These are phyloP conservation scores for Bicyclus anynana DNA, from an alignment of 1,140 invertebrate species.

Conservation along the genomic window DNA sequence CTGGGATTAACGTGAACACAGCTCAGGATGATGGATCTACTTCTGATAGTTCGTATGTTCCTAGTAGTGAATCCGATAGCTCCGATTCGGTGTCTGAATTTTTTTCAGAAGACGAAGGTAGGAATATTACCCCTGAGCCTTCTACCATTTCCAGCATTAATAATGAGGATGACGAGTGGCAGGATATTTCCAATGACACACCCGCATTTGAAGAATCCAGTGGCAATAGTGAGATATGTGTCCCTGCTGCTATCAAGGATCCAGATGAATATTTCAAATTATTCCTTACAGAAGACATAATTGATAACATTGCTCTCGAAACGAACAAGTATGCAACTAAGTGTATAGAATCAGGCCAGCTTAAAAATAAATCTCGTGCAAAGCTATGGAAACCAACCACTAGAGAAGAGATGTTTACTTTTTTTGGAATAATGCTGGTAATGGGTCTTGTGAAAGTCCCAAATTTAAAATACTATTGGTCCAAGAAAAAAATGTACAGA, in stretches of 20 bases:
- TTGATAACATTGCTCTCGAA: not conserved
- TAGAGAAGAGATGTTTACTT: not conserved
- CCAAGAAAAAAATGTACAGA: conserved; percentile 21
- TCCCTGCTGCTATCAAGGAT: not conserved
- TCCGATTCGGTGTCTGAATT: not conserved
- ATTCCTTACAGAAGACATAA: not conserved
- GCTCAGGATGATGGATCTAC: not conserved
- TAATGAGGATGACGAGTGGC: not conserved
- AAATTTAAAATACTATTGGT: conserved; percentile 25
- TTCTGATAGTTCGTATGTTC: not conserved
- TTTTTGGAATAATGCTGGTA: not conserved
- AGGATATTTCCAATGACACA: not conserved
- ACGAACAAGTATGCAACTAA: not conserved
- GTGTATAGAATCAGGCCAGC: not conserved
- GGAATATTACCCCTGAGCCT: not conserved
- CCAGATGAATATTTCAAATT: not conserved
- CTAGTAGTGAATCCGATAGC: not conserved
- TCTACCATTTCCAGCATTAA: not conserved
- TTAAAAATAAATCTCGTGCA: not conserved
- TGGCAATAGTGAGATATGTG: not conserved
- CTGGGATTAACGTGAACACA: not conserved
- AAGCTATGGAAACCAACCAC: not conserved
- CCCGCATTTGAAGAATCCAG: not conserved
- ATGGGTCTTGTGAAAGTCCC: conserved; percentile 26
- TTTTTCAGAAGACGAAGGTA: not conserved